phyloP scores from a whole-genome alignment of 1,140 invertebrate genomes.

The Drosophila lacteicornis region DNA sequence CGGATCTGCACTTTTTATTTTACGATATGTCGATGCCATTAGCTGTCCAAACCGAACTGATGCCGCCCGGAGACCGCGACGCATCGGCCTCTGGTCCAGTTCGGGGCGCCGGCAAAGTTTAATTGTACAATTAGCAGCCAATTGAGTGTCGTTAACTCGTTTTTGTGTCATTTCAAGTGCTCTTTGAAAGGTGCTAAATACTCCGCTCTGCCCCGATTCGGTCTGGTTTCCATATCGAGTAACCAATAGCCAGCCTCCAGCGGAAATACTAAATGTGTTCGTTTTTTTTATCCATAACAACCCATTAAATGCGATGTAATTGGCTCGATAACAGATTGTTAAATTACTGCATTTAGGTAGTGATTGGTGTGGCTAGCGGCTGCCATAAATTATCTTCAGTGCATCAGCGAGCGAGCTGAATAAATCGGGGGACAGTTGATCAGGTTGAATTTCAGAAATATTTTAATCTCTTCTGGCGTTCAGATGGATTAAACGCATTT shows the following conservation, averaged over 20 bases:
- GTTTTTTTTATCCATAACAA: constrained; percentile 2
- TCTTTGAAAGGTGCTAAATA: constrained; percentile 70
- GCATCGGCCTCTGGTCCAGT: constrained; percentile 10
- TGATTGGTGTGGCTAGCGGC: constrained; percentile 13
- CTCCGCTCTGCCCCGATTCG: not conserved
- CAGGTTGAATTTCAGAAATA: constrained; percentile 13
- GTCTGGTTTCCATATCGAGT: constrained; percentile 3
- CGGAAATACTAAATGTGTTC: constrained; percentile 11
- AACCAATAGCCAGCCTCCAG: constrained; percentile 2
- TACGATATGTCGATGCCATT: constrained; percentile 70
- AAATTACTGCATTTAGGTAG: constrained; percentile 22
- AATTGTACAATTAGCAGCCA: constrained; percentile 82
- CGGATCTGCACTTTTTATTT: constrained; percentile 26
- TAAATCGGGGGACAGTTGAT: constrained; percentile 12
- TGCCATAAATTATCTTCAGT: constrained; percentile 28
- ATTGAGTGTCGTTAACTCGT: constrained; percentile 81
- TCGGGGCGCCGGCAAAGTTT: constrained; percentile 50
- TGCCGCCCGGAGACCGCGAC: constrained; percentile 13
- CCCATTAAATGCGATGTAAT: constrained; percentile 20
- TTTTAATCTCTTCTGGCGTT: constrained; percentile 17
- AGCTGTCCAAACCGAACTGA: constrained; percentile 71
- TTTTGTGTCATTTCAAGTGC: constrained; percentile 60
- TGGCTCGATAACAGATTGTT: constrained; percentile 37
- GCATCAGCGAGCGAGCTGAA: no score
- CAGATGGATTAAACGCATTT: constrained; percentile 13